These are phyloP conservation scores for Axea sp. DNA, from an alignment of 2,888 invertebrate species.

Conservation along the genomic window DNA sequence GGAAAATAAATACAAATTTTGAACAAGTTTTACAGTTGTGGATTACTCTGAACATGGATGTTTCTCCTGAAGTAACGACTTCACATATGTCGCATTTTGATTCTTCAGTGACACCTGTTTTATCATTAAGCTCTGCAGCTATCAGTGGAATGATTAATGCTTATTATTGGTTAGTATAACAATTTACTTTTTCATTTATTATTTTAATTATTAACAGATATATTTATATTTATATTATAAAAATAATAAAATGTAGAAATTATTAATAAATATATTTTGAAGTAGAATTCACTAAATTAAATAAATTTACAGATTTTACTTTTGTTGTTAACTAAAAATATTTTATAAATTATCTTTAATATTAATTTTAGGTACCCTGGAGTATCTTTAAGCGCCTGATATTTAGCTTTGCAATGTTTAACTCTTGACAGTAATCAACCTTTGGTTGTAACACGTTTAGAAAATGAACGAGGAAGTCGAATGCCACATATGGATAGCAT, in stretches of 20 bases:
- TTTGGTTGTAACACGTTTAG: constrained; percentile 66
- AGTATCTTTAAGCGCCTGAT: constrained; percentile 87
- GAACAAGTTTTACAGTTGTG: constrained; percentile 92
- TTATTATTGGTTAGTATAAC: constrained; percentile 81
- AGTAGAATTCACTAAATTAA: no score
- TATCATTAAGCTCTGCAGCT: constrained; percentile 84
- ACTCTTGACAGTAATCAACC: constrained; percentile 86
- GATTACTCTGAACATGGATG: constrained; percentile 89
- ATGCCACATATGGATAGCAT: constrained; percentile 73
- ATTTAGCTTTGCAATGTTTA: constrained; percentile 87
- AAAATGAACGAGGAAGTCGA: constrained; percentile 70
- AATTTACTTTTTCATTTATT: no score
- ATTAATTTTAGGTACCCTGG: constrained; percentile 80
- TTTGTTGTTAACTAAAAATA: no score
- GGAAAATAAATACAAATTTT: constrained; percentile 87
- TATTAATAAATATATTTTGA: no score
- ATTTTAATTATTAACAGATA: no score
- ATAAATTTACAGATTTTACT: no score
- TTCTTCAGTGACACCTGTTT: constrained; percentile 82
- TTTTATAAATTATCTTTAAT: no score
- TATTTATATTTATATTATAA: no score
- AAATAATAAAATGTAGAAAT: no score
- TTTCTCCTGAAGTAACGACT: constrained; percentile 77
- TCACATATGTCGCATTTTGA: constrained; percentile 80
- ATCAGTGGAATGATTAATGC: constrained; percentile 85